Evolutionary conservation across 2,888 invertebrate species (phyloP), one percentile per base, ranked within the genome.

Genomic region (Cancer borealis): DNA sequence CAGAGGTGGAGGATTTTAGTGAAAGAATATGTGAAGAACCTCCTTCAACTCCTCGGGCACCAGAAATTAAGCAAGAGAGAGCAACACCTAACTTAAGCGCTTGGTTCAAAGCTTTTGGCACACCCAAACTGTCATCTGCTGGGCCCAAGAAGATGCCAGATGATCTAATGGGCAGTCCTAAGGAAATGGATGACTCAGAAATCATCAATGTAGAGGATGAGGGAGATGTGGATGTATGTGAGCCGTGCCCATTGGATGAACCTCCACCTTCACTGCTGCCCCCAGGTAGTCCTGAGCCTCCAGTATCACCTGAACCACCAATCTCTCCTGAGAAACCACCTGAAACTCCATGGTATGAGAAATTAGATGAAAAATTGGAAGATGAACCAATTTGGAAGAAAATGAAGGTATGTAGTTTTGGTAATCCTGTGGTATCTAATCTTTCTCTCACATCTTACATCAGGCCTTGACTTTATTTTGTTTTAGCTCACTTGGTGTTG

Each of bases 91-190:
- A 98, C 97, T 97, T 98, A 93, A 98, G 98, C 96, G 98, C 98
- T 49, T 99, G 98, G 98, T 98, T 98, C 95, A 98, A 98, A 96
- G 98, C 98, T 0, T 98, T 99, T 96, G 98, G 98, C 14, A 98
- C 98, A 0, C 98, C 98, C 0, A 98, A 98, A 96, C 97, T 97
- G 95, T 97, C 97, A 95, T 96, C 97, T 1, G 96, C 96, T 0
- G 98, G 94, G 12, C 91, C 92, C n/a, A 95, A 93, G 88, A 95
- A 94, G 93, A 95, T 93, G 91, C 93, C 91, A 2, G 95, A 95
- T 47, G 95, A 94, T 49, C 66, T 91, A 46, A 79, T 92, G 30
- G 95, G 93, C 10, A 94, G 94, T 46, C 95, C 95, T 0, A 95
- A 95, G 49, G 95, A 95, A 26, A 66, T 87, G 8, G 93, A 95